Percentiles rank a stretch among this genome's conserved stretches.
These are phyloP conservation scores for Ectemnius cavifrons DNA, from an alignment of 2,888 invertebrate genomes.

Conservation along the genomic window DNA sequence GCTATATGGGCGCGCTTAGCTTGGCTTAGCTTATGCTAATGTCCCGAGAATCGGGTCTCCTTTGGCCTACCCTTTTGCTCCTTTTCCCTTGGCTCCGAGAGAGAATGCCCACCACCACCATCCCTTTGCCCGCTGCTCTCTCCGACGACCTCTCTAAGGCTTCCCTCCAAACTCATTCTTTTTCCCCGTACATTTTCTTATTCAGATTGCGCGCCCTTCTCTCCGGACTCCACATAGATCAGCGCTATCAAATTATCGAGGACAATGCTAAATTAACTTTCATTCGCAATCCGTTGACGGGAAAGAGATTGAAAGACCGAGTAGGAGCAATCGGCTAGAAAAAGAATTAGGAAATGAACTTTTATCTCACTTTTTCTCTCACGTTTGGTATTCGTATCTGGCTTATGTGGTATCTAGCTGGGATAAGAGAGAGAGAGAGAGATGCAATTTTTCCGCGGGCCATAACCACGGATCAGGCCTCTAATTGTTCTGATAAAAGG, in stretches of 20 bases:
- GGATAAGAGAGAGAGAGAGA: slow-evolving; percentile 18
- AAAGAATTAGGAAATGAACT: too few relatives aligned
- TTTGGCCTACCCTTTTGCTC: slow-evolving; percentile 48
- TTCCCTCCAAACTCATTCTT: background rate
- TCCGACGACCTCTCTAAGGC: background rate
- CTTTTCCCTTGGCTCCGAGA: slow-evolving; percentile 49
- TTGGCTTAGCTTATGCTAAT: slow-evolving; percentile 74
- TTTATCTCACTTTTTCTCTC: too few relatives aligned
- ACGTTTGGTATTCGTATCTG: too few relatives aligned
- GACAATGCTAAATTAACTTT: too few relatives aligned
- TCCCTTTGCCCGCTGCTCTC: slow-evolving; percentile 19
- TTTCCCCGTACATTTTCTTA: too few relatives aligned
- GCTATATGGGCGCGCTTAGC: slow-evolving; percentile 74
- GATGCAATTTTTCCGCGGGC: slow-evolving; percentile 35
- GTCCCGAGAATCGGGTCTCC: slow-evolving; percentile 66
- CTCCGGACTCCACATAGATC: too few relatives aligned
- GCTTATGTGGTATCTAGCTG: background rate
- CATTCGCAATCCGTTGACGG: too few relatives aligned
- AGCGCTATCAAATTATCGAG: too few relatives aligned
- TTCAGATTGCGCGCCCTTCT: too few relatives aligned
- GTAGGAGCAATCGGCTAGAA: too few relatives aligned
- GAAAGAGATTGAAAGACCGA: too few relatives aligned
- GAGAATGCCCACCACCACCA: slow-evolving; percentile 30
- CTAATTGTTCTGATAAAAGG: slow-evolving; percentile 70
- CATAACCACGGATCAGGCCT: slow-evolving; percentile 59